Evolutionary conservation across 2,113 vertebrate genomes (phyloP).

Genomic region (Kryptolebias marmoratus): DNA sequence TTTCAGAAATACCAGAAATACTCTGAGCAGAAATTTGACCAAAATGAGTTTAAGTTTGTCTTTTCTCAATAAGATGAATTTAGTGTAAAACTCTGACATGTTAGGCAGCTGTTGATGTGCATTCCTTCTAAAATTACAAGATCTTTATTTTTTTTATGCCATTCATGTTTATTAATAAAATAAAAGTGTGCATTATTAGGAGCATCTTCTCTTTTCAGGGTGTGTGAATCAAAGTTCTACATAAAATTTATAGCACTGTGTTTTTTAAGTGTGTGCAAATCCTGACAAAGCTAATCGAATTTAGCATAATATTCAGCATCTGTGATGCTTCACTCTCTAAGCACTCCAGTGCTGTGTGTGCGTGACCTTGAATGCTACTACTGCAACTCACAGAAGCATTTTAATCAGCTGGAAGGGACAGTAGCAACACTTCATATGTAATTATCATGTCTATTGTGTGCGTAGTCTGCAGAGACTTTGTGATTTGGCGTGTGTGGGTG

Average conservation of each 20-base stretch:
- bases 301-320: slow-evolving; percentile 4
- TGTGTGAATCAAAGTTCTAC: too few species aligned
- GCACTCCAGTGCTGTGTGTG: slow-evolving; percentile 2
- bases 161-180: too few species aligned
- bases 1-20: too few species aligned
- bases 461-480: slow-evolving; percentile 46
- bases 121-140: too few species aligned
- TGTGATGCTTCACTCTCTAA: slow-evolving; percentile 32
- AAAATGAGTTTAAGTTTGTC: too few species aligned
- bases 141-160: too few species aligned
- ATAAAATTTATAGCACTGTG: neutral
- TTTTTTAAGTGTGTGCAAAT: slow-evolving; percentile 14
- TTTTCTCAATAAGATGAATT: too few species aligned
- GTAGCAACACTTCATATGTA: slow-evolving; percentile 55
- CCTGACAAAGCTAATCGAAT: slow-evolving; percentile 5
- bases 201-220: too few species aligned
- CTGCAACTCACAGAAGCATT: slow-evolving; percentile 7
- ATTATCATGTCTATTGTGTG: slow-evolving; percentile 61
- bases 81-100: too few species aligned
- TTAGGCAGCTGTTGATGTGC: too few species aligned
- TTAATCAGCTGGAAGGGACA: slow-evolving; percentile 51
- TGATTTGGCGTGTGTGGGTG: slow-evolving; percentile 53
- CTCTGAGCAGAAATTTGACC: too few species aligned
- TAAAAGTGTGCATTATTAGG: neutral
- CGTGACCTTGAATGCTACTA: slow-evolving; percentile 60